Evolutionary conservation across 2,888 invertebrate species (phyloP).

Genomic region (Halictus ligatus): DNA sequence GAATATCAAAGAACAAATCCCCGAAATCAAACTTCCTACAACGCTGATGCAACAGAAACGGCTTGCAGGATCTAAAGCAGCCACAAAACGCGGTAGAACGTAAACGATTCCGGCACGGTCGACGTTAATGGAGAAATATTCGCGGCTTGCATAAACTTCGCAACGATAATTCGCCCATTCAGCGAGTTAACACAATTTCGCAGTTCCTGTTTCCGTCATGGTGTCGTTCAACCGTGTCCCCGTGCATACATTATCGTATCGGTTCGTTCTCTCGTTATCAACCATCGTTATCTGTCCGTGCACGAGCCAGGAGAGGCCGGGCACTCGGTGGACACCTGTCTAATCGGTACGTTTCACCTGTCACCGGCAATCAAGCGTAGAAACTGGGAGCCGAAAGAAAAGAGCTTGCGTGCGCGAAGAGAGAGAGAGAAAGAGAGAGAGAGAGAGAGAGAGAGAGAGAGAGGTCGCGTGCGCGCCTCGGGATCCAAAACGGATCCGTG

Average conservation of each 20-base stretch:
- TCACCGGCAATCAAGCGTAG: slow-evolving; percentile 37
- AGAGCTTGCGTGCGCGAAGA: background rate
- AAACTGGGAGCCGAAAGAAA: slow-evolving; percentile 7
- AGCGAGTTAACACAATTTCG: background rate
- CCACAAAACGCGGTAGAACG: background rate
- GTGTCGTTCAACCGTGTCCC: background rate
- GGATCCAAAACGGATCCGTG: slow-evolving; percentile 34
- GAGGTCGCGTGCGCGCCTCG: slow-evolving; percentile 6
- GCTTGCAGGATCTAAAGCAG: background rate
- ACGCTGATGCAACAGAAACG: no score
- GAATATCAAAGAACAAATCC: no score
- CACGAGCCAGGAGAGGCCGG: background rate
- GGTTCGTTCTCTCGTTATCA: slow-evolving; percentile 13
- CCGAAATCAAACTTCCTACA: no score
- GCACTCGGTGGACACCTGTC: background rate
- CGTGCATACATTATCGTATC: slow-evolving; percentile 5
- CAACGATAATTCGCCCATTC: background rate
- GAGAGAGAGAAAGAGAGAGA: background rate
- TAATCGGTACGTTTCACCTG: slow-evolving; percentile 37
- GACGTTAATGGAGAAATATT: background rate
- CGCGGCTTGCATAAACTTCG: background rate
- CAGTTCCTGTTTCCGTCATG: background rate
- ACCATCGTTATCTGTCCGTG: background rate
- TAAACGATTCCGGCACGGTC: no score
- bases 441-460: background rate